Base-by-base conservation (phyloP, 2,113 vertebrate genomes). In the Etheostoma cragini region DNA sequence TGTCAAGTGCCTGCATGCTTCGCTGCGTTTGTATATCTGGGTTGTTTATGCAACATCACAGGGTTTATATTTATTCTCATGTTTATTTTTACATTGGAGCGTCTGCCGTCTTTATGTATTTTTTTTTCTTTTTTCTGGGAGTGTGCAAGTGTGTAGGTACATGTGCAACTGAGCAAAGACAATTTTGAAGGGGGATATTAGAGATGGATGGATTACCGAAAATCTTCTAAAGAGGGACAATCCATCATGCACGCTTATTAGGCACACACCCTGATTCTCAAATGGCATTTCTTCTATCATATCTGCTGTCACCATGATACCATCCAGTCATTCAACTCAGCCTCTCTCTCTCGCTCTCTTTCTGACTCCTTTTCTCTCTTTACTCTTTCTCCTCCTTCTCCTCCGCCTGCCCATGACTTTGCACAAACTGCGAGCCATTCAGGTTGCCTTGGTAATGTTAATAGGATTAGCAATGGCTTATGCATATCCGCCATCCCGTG, bases 401-500 rank as follows among this genome's bases (percentile, higher is more conserved):
- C 80, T 76, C 65, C 72, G 12, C 57, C 58, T 80, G 80, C 82
- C 76, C 80, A 90, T 93, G 92, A 93, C 87, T 90, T 90, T 89
- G 91, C 87, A 81, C 88, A 93, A 94, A 92, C 84, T 82, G 79
- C 76, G 8, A 86, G 88, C 88, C 91, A 92, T 91, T 91, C 90
- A 92, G 89, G 94, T 95, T 94, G 92, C 91, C 92, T 90, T 91
- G 93, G 94, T 90, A 90, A 94, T 93, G 93, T 92, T 95, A 95
- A 95, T 94, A 94, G 93, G 94, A 95, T 95, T 95, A 95, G 89
- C 78, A 60, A 81, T 86, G 92, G 88, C 91, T 94, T 94, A 94
- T 91, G 91, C 86, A 92, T 93, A 92, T 91, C 90, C 88, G 88
- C 88, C 88, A 88, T 94, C 87, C 92, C 83, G 86, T 91, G 91